phyloP scores from a whole-genome alignment of 2,113 vertebrate species.

The Protomyctophum bolini region DNA sequence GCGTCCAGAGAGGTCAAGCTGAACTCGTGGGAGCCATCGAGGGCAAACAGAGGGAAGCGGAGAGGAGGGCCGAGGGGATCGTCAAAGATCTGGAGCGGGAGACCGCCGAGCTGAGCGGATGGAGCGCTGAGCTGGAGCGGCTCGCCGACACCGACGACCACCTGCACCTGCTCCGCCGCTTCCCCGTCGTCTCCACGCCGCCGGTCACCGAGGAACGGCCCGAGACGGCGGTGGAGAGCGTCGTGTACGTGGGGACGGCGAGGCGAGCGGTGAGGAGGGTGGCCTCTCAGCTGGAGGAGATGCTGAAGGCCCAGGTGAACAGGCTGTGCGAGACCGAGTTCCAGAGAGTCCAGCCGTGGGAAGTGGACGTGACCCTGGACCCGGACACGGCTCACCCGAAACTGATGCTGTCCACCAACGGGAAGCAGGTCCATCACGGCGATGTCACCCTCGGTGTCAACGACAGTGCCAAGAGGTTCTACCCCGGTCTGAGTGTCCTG shows the following conservation, averaged over 20 bases:
- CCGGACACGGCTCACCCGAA: conserved; percentile 71
- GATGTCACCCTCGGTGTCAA: conserved; percentile 32
- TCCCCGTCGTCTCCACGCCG: conserved; percentile 4
- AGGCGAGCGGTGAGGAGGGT: conserved; percentile 54
- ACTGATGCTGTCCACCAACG: conserved; percentile 62
- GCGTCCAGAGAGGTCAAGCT: conserved; percentile 51
- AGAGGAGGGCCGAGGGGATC: conserved; percentile 40
- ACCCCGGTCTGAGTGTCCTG: conserved; percentile 66
- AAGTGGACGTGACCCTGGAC: conserved; percentile 72
- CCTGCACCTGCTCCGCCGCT: conserved; percentile 53
- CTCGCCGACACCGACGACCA: conserved; percentile 51
- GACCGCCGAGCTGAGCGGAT: conserved; percentile 48
- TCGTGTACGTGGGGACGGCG: conserved; percentile 55
- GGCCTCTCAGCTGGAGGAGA: conserved; percentile 51
- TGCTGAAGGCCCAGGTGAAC: conserved; percentile 41
- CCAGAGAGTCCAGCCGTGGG: conserved; percentile 41
- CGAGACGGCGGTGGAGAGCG: conserved; percentile 28
- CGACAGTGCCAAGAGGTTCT: conserved; percentile 64
- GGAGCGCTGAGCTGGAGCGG: conserved; percentile 43
- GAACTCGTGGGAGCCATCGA: conserved; percentile 50
- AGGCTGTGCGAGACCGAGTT: conserved; percentile 56
- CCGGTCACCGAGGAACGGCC: conserved; percentile 43
- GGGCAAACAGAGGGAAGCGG: conserved; percentile 45
- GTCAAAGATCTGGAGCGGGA: conserved; percentile 58
- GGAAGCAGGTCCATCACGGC: conserved; percentile 59